Evolutionary conservation across 2,888 invertebrate species (phyloP), one percentile per base, ranked within the genome.

Genomic region (Eumerus sabulonum): DNA sequence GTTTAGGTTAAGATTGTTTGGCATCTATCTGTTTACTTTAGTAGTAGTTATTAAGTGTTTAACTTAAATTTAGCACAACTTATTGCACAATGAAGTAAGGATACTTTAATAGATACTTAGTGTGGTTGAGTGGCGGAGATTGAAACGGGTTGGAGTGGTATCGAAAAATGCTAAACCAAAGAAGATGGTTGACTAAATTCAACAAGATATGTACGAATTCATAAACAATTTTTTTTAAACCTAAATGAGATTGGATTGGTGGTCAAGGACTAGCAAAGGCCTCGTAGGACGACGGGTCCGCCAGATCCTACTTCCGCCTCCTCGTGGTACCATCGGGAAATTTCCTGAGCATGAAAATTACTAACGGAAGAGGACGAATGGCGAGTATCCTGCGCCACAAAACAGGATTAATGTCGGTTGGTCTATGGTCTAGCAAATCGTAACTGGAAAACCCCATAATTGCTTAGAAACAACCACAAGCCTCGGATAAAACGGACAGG

Each of bases 51-150:
- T 60, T 67, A 16, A 59, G 50, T 72, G 40, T 73, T 13, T 74
- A 74, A 74, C 63, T 64, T 64, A 79, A 68, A 79, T 79, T 79
- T 79, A 79, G 79, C 74, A 79, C 79, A 79, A 79, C 68, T 79
- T 79, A 79, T 79, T 79, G 79, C 79, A 79, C 79, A 79, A 74
- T 57, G 64, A 74, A 64, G 70, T 63, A 47, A 63, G 40, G 40
- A 56, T n/a, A 16, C 27, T 47, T 11, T 13, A 48, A 53, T 60
- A 60, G 48, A 64, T 64, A 56, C 66, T 44, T 47, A 59, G 47
- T 48, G 17, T 36, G 44, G 14, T 19, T 27, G 17, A 17, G 18
- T 56, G 1, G 1, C 35, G 17, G 27, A 50, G 42, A 14, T 11
- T 12, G 62, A 4, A 40, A 14, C 14, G 27, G 27, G 7, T 7